Conservation (phyloP, 2,888 invertebrate species). For the Uropetala carovei region DNA sequence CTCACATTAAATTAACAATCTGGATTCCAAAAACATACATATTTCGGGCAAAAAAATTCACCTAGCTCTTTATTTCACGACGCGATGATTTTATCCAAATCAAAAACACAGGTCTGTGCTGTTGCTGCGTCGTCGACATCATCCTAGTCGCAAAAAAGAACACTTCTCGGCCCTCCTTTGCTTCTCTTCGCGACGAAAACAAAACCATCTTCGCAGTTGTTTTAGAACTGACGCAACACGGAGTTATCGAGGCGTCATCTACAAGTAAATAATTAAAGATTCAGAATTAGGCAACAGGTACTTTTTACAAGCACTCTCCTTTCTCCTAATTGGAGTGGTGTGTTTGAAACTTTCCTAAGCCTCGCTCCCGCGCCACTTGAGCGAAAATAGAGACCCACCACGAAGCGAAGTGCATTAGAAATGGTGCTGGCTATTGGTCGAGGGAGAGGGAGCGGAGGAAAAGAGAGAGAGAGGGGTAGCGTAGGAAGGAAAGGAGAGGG, state of each 20-base stretch:
- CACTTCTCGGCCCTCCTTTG: background rate
- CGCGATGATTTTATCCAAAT: background rate
- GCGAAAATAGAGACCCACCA: background rate
- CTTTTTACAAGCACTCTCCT: background rate
- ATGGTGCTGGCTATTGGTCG: background rate
- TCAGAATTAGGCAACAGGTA: background rate
- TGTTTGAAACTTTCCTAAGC: background rate
- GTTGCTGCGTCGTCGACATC: background rate
- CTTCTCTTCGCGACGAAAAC: background rate
- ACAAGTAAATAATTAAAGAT: background rate
- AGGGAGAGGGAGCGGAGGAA: background rate
- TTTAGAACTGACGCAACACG: background rate
- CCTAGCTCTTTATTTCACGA: background rate
- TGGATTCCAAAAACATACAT: background rate
- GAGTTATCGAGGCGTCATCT: background rate
- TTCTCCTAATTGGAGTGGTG: conserved; percentile 24
- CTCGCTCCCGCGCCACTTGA: background rate
- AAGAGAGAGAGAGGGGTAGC: background rate
- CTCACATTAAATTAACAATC: background rate
- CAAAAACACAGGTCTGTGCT: background rate
- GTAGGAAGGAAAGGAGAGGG: background rate
- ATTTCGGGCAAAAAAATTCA: background rate
- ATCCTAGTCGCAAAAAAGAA: background rate
- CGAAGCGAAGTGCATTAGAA: background rate
- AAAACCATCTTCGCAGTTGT: background rate